These are phyloP conservation scores for Sterna hirundo DNA, from an alignment of 2,113 vertebrate genomes.

Conservation along the genomic window DNA sequence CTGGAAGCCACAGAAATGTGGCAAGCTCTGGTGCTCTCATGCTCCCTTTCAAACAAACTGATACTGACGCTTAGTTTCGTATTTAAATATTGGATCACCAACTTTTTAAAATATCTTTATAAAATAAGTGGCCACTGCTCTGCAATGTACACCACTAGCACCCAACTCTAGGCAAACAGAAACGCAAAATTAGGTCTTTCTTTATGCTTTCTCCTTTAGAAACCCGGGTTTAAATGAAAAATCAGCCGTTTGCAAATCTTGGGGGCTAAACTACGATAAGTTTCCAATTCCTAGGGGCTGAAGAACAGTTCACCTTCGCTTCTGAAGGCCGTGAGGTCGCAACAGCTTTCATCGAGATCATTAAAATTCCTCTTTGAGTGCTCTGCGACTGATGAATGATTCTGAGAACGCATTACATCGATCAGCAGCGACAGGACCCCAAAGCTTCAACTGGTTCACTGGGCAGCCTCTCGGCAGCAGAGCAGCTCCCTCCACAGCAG, in stretches of 20 bases:
- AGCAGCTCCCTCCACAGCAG: background rate
- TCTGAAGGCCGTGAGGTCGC: background rate
- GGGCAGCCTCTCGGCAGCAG: background rate
- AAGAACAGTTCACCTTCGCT: background rate
- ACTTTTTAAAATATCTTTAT: background rate
- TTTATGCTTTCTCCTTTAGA: background rate
- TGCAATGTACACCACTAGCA: background rate
- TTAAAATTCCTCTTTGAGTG: background rate
- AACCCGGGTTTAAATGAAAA: background rate
- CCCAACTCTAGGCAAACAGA: background rate
- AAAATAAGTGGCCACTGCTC: background rate
- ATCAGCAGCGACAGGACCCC: background rate
- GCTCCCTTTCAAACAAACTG: background rate
- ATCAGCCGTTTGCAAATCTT: background rate
- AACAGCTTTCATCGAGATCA: rapidly evolving
- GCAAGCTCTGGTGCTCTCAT: background rate
- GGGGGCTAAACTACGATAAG: background rate
- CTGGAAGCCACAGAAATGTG: background rate
- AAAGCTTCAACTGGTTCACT: background rate
- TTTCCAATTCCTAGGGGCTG: background rate
- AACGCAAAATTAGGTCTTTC: background rate
- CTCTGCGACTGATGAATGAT: background rate
- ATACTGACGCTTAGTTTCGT: background rate
- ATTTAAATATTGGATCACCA: background rate
- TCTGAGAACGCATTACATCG: background rate